phyloP scores from a whole-genome alignment of 2,797 vertebrate genomes.

The Botia almorhae region DNA sequence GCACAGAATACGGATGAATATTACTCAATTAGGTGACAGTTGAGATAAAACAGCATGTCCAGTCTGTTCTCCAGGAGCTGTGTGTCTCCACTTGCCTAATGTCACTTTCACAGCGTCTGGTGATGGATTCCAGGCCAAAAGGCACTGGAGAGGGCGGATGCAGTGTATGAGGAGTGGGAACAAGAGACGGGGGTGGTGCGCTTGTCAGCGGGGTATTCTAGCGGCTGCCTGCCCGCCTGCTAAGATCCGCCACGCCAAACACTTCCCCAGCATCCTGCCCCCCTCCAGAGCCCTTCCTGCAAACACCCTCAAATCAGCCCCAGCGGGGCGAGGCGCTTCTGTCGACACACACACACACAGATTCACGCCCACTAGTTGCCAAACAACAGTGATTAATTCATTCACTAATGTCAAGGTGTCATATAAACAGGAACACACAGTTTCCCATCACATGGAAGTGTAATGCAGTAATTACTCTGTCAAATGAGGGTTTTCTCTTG shows the following conservation, averaged over 20 bases:
- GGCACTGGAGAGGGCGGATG: conserved; percentile 16
- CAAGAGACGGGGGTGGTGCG: conserved; percentile 18
- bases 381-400: conserved; percentile 41
- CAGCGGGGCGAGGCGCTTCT: conserved; percentile 5
- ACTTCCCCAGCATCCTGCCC: conserved; percentile 71
- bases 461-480: conserved; percentile 34
- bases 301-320: conserved; percentile 31
- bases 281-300: conserved; percentile 68
- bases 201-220: conserved; percentile 54
- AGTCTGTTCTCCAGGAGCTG: conserved; percentile 53
- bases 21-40: conserved; percentile 59
- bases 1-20: conserved; percentile 54
- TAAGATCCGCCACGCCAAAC: conserved; percentile 67
- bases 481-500: conserved; percentile 35
- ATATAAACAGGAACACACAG: conserved; percentile 40
- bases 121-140: conserved; percentile 50
- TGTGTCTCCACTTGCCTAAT: conserved; percentile 52
- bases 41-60: conserved; percentile 53
- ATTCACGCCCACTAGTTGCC: conserved; percentile 13
- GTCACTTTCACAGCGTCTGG: conserved; percentile 38
- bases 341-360: conserved; percentile 9
- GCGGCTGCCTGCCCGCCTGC: conserved; percentile 51
- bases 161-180: conserved; percentile 7
- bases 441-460: conserved; percentile 27
- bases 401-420: conserved; percentile 34